phyloP scores from a whole-genome alignment of 2,888 invertebrate genomes.

The Lucinisca nassula region DNA sequence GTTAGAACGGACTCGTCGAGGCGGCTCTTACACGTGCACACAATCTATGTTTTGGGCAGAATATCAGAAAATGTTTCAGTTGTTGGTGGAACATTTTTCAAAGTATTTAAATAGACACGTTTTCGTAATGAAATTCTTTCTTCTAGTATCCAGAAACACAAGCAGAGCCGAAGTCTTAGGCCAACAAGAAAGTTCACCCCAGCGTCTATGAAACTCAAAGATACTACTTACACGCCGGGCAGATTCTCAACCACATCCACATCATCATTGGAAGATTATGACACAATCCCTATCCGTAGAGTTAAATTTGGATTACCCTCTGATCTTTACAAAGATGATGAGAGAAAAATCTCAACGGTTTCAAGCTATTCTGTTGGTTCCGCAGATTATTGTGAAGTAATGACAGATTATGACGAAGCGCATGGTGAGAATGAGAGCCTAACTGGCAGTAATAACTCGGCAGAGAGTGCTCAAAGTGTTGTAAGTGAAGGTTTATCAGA shows the following conservation, averaged over 20 bases:
- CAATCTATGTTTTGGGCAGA: too few species aligned
- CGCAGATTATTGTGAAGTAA: conserved; percentile 23
- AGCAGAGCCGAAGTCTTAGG: not conserved
- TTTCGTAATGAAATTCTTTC: not conserved
- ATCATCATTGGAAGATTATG: not conserved
- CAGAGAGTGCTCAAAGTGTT: not conserved
- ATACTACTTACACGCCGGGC: not conserved
- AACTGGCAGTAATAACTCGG: not conserved
- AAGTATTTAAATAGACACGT: too few species aligned
- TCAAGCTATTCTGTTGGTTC: not conserved
- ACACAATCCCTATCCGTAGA: not conserved
- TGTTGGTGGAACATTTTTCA: too few species aligned
- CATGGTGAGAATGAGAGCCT: not conserved
- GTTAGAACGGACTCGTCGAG: too few species aligned
- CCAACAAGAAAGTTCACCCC: conserved; percentile 14
- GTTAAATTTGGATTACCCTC: not conserved
- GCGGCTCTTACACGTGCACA: too few species aligned
- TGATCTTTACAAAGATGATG: not conserved
- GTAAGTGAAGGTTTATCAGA: not conserved
- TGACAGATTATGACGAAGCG: conserved; percentile 23
- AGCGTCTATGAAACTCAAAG: not conserved
- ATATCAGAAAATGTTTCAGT: too few species aligned
- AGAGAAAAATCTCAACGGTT: not conserved
- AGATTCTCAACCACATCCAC: conserved; percentile 10
- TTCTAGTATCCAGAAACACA: conserved; percentile 11